Conservation (phyloP, 2,797 vertebrate species). For the Hippocampus kuda region DNA sequence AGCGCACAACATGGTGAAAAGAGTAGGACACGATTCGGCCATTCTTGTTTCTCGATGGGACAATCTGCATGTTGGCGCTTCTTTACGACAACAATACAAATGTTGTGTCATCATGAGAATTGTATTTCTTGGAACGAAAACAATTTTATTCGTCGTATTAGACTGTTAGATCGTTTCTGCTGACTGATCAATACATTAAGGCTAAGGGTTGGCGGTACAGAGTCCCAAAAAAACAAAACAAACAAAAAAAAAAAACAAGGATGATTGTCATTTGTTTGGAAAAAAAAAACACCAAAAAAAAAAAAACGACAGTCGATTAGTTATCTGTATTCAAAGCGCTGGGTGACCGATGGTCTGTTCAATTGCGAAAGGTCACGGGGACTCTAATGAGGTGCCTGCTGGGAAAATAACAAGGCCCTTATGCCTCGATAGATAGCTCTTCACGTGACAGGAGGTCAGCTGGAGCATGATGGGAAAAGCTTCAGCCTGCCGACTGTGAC, state of each 20-base stretch:
- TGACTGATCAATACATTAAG: neutral
- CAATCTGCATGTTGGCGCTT: neutral
- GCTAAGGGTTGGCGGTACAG: neutral
- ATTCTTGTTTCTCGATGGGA: too few species aligned
- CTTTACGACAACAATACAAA: neutral
- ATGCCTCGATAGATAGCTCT: conserved; percentile 39
- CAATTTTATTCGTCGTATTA: neutral
- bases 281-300: neutral
- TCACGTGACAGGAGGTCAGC: conserved; percentile 47
- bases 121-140: neutral
- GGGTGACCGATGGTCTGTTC: conserved; percentile 43
- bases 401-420: conserved; percentile 59
- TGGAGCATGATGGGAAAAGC: conserved; percentile 33
- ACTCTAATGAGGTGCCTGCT: conserved; percentile 60
- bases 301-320: conserved; percentile 42
- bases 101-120: neutral
- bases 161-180: neutral
- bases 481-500: conserved; percentile 19
- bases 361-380: conserved; percentile 60
- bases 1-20: conserved; percentile 22
- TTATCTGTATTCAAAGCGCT: conserved; percentile 58
- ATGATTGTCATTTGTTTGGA: conserved; percentile 23
- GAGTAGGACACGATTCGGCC: conserved; percentile 6
- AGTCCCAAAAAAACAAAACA: conserved; percentile 10
- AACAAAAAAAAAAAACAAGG: conserved; percentile 13